These are phyloP conservation scores for Rousettus leschenaultii DNA, from an alignment of 2,113 vertebrate genomes.

Conservation along the genomic window DNA sequence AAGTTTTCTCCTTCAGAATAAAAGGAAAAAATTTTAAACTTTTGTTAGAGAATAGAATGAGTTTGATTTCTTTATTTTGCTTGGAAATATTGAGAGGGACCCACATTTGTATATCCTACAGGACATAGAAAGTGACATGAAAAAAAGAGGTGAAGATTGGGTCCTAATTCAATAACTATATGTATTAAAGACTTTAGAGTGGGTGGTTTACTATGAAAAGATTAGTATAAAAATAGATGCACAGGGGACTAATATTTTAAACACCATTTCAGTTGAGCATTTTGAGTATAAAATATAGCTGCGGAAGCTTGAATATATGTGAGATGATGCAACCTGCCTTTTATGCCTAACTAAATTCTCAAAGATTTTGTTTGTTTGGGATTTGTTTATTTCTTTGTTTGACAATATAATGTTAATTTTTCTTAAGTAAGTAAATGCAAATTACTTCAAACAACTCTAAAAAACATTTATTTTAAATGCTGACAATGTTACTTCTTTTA, in stretches of 20 bases:
- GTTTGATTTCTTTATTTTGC: neutral
- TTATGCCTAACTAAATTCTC: neutral
- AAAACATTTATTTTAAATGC: neutral
- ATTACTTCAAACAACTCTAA: neutral
- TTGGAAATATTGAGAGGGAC: neutral
- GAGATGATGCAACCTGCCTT: neutral
- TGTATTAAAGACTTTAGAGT: neutral
- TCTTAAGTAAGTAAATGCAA: neutral
- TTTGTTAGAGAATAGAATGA: neutral
- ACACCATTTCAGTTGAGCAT: neutral
- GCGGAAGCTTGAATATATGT: neutral
- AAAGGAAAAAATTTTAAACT: neutral
- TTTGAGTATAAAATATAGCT: neutral
- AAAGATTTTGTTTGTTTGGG: neutral
- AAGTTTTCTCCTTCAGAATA: neutral
- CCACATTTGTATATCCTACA: neutral
- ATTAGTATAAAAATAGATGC: neutral
- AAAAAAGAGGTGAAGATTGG: neutral
- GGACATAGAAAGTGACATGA: neutral
- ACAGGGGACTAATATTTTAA: neutral
- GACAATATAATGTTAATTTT: neutral
- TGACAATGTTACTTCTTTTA: neutral
- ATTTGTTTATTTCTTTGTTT: neutral
- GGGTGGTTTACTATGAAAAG: neutral
- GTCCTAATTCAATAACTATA: neutral